Base-by-base conservation (phyloP, 2,888 invertebrate species). In the Drosophila niveifrons region DNA sequence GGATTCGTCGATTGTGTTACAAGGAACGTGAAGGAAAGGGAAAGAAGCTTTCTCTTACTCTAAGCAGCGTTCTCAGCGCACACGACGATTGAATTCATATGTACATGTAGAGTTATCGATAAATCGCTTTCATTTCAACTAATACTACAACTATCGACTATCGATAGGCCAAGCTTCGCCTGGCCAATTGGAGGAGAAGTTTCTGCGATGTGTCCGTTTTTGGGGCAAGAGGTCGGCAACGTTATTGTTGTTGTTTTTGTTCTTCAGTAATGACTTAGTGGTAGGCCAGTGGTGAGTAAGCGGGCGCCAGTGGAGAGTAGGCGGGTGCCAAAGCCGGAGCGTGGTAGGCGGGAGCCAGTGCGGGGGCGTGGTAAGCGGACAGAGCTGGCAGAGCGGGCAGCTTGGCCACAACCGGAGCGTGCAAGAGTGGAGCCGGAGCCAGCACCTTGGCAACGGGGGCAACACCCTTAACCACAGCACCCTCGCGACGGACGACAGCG, bases 401-500 rank as follows among this genome's bases (percentile, higher is more conserved):
- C 76, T 89, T 88, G 66, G 80, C 88, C 50, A 90, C 68, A 52
- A 85, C 57, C 0, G 90, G 90, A 6, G 75, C 78, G 13, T 89
- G 89, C 13, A 88, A 46, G 2, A 87, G 70, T 0, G 89, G 85
- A 50, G 91, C 91, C 0, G 88, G 90, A 6, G 91, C 78, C 47
- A 88, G 83, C 11, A 87, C 67, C 74, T 90, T 91, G 67, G 91
- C 91, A 61, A 90, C 81, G 3, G 91, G 90, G 34, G 92, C 91
- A 39, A 92, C 89, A 10, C 91, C 92, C 85, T 93, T 93, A 2
- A 90, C 91, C 2, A 89, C 92, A 7, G 93, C 83, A 15, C 93
- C 93, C 81, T 93, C 93, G 55, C 93, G 93, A 78, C 92, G 93
- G 15, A 94, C 94, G 46, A 94, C 93, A 65, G 94, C 94, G 82